Evolutionary conservation across 2,888 invertebrate genomes (phyloP), one percentile per base, ranked within the genome.

Genomic region (Drosophila nr. fundita): DNA sequence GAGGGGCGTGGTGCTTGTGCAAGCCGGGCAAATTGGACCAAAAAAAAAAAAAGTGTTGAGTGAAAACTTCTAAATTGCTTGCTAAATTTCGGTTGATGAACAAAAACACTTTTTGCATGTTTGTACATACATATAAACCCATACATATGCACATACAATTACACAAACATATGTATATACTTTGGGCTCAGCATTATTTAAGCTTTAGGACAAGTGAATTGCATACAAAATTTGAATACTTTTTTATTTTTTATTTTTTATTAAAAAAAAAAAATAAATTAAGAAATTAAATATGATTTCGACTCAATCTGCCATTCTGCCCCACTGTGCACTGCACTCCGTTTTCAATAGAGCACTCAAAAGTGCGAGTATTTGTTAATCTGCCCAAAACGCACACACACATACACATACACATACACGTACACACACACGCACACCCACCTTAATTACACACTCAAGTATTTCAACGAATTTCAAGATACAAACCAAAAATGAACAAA

Each of bases 271-370:
- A 5, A 21, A 42, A 5, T 11, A 11, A 5, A n/a, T 2, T 11
- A 1, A 42, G 11, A 2, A 21, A 42, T 2, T 11, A 42, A n/a
- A 11, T 11, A n/a, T 21, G 11, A 40, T 40, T 40, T 40, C 11
- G 4, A n/a, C 40, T n/a, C n/a, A 40, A n/a, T 40, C 40, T 40
- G 40, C 40, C n/a, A n/a, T 40, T 40, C 40, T 42, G 45, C 15
- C 8, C 45, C 45, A 27, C 30, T 40, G 40, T 40, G 38, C 49
- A 32, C 32, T 52, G 34, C 63, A 63, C 32, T 61, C 10, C 15
- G 21, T 32, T 30, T 30, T 30, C 21, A 42, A 34, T 30, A 4
- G 65, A 13, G 40, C 29, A 52, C 66, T 66, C 21, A 32, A 50
- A 8, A 34, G 49, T 34, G 13, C 13, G 62, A 40, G 8, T 53